These are phyloP conservation scores for Thumatha senex DNA, from an alignment of 2,888 invertebrate species.

Conservation along the genomic window DNA sequence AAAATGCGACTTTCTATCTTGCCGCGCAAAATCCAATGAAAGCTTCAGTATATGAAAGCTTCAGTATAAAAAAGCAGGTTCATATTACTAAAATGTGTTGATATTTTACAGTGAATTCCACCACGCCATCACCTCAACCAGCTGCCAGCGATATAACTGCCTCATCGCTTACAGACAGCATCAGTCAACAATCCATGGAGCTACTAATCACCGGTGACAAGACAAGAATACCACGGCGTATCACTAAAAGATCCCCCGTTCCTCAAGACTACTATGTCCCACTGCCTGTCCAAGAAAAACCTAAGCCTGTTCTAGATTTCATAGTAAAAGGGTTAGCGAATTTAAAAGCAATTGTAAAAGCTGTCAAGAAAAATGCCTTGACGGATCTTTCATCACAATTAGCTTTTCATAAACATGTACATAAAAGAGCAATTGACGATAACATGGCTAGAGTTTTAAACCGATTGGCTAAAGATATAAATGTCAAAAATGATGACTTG, in stretches of 20 bases:
- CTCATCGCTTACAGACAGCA: slow-evolving; percentile 13
- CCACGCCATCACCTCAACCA: slow-evolving; percentile 10
- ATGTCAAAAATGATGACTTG: not conserved
- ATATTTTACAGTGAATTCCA: not conserved
- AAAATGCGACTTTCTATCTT: too few relatives aligned
- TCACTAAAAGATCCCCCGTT: slow-evolving; percentile 21
- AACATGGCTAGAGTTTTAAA: slow-evolving; percentile 1
- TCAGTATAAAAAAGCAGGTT: too few relatives aligned
- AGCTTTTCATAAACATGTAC: slow-evolving; percentile 16
- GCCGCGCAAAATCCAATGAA: too few relatives aligned
- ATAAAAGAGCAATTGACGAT: slow-evolving; percentile 20
- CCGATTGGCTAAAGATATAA: not conserved
- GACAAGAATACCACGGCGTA: slow-evolving; percentile 10
- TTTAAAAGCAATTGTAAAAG: slow-evolving; percentile 18
- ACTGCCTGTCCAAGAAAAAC: slow-evolving; percentile 4
- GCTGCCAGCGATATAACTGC: slow-evolving; percentile 23
- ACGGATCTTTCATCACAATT: slow-evolving; percentile 6
- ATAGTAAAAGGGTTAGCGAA: slow-evolving; percentile 11
- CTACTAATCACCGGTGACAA: slow-evolving; percentile 38
- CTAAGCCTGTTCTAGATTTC: slow-evolving; percentile 9
- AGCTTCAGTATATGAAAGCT: too few relatives aligned
- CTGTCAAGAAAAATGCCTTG: slow-evolving; percentile 18
- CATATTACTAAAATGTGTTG: too few relatives aligned
- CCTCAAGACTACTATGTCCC: slow-evolving; percentile 9
- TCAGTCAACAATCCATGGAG: slow-evolving; percentile 30